phyloP scores from a whole-genome alignment of 2,797 vertebrate genomes.

The Eutrigla gurnardus region DNA sequence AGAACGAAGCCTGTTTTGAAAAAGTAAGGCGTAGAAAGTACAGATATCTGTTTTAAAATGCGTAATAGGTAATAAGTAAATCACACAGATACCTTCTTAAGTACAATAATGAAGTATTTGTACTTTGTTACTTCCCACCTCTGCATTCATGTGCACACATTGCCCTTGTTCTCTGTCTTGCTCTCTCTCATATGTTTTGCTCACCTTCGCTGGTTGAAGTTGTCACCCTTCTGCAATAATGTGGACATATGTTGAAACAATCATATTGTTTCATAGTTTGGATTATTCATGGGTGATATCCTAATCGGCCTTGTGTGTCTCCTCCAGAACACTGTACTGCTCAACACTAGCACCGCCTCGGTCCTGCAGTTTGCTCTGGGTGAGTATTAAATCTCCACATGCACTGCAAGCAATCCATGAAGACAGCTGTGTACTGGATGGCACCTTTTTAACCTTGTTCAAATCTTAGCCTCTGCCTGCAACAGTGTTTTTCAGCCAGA shows the following conservation, averaged over 20 bases:
- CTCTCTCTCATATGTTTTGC: background rate
- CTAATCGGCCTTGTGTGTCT: slow-evolving; percentile 34
- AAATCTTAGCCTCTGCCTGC: slow-evolving; percentile 3
- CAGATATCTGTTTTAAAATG: too few species aligned
- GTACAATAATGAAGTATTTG: too few species aligned
- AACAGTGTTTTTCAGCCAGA: slow-evolving; percentile 6
- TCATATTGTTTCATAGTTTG: background rate
- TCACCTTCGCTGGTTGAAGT: slow-evolving; percentile 1
- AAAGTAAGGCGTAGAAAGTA: too few species aligned
- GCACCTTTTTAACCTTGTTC: slow-evolving; percentile 22
- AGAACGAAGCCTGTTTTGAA: too few species aligned
- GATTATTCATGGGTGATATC: slow-evolving; percentile 6
- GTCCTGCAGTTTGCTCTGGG: slow-evolving; percentile 96
- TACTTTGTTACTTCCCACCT: too few species aligned
- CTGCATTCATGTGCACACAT: too few species aligned
- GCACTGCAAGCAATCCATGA: background rate
- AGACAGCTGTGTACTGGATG: background rate
- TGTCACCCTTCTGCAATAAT: background rate
- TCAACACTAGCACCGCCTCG: slow-evolving; percentile 96
- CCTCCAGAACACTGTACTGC: slow-evolving; percentile 87
- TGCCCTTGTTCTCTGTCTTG: too few species aligned
- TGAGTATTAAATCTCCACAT: slow-evolving; percentile 82
- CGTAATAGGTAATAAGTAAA: too few species aligned
- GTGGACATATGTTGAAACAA: slow-evolving; percentile 1
- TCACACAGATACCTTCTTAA: too few species aligned